Conservation (phyloP, 1,140 invertebrate genomes). For the Psix sp. region DNA sequence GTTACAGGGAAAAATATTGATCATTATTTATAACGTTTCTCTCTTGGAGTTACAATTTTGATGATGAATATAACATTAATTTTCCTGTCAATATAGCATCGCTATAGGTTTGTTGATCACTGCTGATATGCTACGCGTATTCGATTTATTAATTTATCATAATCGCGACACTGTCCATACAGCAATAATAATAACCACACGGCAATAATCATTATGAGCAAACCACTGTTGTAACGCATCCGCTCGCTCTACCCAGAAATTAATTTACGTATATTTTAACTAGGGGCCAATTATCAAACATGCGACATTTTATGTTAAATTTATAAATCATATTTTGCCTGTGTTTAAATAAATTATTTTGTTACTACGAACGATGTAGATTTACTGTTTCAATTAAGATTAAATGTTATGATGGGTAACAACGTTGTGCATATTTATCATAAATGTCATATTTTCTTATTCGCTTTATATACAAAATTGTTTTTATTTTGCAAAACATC, state of each 20-base stretch:
- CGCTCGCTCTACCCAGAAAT: slow-evolving; percentile 37
- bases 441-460: no score
- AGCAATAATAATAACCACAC: slow-evolving; percentile 56
- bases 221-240: slow-evolving; percentile 47
- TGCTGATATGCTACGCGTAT: slow-evolving; percentile 51
- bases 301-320: slow-evolving; percentile 32
- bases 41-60: slow-evolving; percentile 35
- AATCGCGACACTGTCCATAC: slow-evolving; percentile 56
- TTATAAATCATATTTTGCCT: slow-evolving; percentile 33
- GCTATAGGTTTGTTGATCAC: slow-evolving; percentile 54
- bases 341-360: slow-evolving; percentile 19
- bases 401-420: no score
- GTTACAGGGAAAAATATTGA: no score
- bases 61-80: slow-evolving; percentile 50
- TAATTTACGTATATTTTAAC: slow-evolving; percentile 56
- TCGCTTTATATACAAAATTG: no score
- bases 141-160: slow-evolving; percentile 61
- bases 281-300: slow-evolving; percentile 43
- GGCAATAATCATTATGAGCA: slow-evolving; percentile 57
- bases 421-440: no score
- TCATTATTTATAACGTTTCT: slow-evolving; percentile 39
- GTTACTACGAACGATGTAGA: no score
- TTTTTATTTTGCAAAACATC: no score
- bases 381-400: no score
- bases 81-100: slow-evolving; percentile 42